phyloP scores from a whole-genome alignment of 2,797 vertebrate genomes.

The Sciurus carolinensis region DNA sequence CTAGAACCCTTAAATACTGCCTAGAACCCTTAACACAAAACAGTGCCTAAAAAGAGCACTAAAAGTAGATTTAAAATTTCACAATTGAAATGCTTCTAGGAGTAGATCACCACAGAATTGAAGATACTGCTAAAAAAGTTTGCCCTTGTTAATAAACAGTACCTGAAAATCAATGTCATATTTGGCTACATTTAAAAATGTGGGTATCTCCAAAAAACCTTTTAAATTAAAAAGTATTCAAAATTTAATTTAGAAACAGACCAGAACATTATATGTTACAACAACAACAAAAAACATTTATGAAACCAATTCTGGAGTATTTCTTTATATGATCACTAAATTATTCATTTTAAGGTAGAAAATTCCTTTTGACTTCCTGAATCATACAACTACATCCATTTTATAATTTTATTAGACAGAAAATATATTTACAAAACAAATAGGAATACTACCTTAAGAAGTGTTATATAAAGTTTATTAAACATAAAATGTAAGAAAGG shows the following conservation, averaged over 20 bases:
- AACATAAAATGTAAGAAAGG: conserved; percentile 54
- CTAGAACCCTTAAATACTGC: not conserved
- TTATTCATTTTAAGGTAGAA: conserved; percentile 6
- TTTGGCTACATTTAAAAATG: conserved; percentile 40
- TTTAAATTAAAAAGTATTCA: conserved; percentile 62
- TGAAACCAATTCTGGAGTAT: conserved; percentile 51
- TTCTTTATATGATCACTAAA: conserved; percentile 23
- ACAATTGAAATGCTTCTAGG: conserved; percentile 40
- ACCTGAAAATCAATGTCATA: not conserved
- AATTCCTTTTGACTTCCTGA: conserved; percentile 51
- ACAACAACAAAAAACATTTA: conserved; percentile 36
- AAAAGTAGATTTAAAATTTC: conserved; percentile 40
- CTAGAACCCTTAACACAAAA: not conserved
- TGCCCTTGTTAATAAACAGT: conserved; percentile 31
- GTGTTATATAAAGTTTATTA: conserved; percentile 23
- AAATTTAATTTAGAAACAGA: conserved; percentile 63
- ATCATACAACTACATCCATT: conserved; percentile 8
- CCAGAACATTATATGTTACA: not conserved
- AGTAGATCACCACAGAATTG: conserved; percentile 52
- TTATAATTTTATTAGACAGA: conserved; percentile 37
- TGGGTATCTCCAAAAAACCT: not conserved
- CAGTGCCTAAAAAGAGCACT: conserved; percentile 53
- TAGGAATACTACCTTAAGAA: conserved; percentile 48
- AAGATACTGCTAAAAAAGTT: not conserved
- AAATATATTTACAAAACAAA: conserved; percentile 11